Base-by-base conservation (phyloP, 1,140 invertebrate genomes). In the Mya arenaria region DNA sequence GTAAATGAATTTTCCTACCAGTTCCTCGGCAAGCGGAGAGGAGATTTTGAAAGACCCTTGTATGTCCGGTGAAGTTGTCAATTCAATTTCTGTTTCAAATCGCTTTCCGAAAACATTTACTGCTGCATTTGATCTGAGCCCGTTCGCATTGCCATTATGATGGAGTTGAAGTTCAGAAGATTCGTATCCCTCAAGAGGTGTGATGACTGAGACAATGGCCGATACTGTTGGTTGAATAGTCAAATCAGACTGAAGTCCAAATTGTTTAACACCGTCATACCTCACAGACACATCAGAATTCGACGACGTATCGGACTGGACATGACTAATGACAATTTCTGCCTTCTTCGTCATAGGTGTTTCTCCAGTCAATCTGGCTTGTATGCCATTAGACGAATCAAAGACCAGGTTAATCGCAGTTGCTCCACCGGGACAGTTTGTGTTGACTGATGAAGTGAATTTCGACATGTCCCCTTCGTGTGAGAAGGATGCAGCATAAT, bases 401-500 rank as follows among this genome's bases (percentile, higher is more conserved):
- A 74, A 74, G 48, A 34, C 17, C 5, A 28, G 32, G 13, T 10
- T 37, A 74, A 52, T 32, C 4, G 17, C 23, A 23, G 23, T 19
- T 39, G 28, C 28, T n/a, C 55, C n/a, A 3, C 5, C 8, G 28
- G 44, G 44, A 5, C 32, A 44, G 5, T 32, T 44, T 23, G 63
- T 13, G 10, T 75, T 56, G 0, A 30, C 73, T 39, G 62, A n/a
- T 17, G 23, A 30, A 63, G n/a, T 65, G 39, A 75, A 75, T 65
- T 74, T 74, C 0, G 13, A 34, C 17, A 34, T 34, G 71, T 32
- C 60, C 8, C 71, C 71, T 37, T 56, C 34, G 30, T 58, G 56
- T 55, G 23, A 34, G 34, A 74, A 74, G 15, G 71, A 58, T 36
- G 55, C 55, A 23, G 48, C 71, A 25, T 74, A 74, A 60, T 55